Base-by-base conservation (phyloP, 2,888 invertebrate genomes). In the Ypsolopha sequella region DNA sequence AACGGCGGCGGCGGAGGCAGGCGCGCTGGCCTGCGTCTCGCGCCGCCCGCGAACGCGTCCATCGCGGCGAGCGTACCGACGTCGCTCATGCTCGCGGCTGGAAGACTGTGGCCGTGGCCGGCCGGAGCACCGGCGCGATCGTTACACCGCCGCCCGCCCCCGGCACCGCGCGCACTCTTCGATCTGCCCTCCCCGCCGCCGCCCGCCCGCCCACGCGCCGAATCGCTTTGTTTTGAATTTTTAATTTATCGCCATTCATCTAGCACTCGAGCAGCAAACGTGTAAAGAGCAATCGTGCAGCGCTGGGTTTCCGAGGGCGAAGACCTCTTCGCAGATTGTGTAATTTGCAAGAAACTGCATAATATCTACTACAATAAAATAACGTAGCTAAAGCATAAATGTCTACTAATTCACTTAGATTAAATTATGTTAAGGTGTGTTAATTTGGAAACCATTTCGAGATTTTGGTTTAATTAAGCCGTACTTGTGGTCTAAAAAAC, bases 41-140 rank as follows among this genome's bases (percentile, higher is more conserved):
- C 82, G 76, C 84, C 86, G 80, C 81, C 84, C 72, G 80, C 85
- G 77, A 80, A 86, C 73, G 80, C 85, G 78, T 82, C 85, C 84
- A 81, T 86, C 62, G 81, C 85, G 73, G 82, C 85, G 76, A 85
- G 85, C 80, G 85, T 85, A 75, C 82, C 86, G 69, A 85, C 86
- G 80, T 84, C 84, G 80, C 84, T 76, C 86, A 86, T 86, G 79
- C 77, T 84, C 76, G 71, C 82, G 56, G 53, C 76, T 80, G 80
- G 80, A 80, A 80, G 76, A 84, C 82, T 81, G 82, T 79, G 80
- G 71, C 77, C 55, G 61, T 54, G 56, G 36, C 35, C 54, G 54
- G 54, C 58, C 55, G 58, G 41, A 44, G 52, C 45, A 13, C 46
- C 43, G 39, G 43, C 50, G 56, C 59, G 62, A 63, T 64, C 66